Evolutionary conservation across 2,113 vertebrate genomes (phyloP), one percentile per base, ranked within the genome.

Genomic region (Isichthys henryi): DNA sequence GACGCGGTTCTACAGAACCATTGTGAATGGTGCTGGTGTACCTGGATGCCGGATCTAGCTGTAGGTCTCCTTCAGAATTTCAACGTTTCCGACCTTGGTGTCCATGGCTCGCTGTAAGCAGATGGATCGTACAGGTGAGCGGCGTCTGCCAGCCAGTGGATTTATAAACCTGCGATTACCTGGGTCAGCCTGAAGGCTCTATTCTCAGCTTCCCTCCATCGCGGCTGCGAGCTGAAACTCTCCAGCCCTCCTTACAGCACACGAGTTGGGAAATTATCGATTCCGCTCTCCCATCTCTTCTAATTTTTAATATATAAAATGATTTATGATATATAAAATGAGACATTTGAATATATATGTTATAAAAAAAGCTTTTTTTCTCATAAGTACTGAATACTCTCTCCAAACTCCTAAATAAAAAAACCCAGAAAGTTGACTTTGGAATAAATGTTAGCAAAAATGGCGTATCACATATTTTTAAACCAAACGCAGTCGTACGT

Each of bases 131-230:
- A n/a, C 13, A 43, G 8, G 70, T 58, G 15, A 56, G 27, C 0
- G 3, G 74, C 48, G 21, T 85, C 53, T 27, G 48, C 56, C 84
- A 23, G 62, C 45, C n/a, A 4, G 13, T 3, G 46, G 52, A 88
- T 82, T 87, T 13, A 56, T 53, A 80, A 49, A 49, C 9, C 3
- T 9, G 86, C 21, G 82, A 88, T 88, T 88, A 88, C 87, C 87
- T 5, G 39, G 8, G 80, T 58, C 43, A 11, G 39, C 82, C 70
- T 70, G n/a, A 85, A 84, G 15, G 23, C 87, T n/a, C 77, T n/a
- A 83, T 87, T 39, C 87, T 88, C 74, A 35, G 15, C 58, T 66
- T 70, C 74, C 74, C 58, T 21, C 19, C 11, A 1, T 15, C 15
- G 39, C 10, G 13, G n/a, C 90, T 49, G 53, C 62, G 49, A 86